Conservation (phyloP, 2,888 invertebrate genomes). For the Agrenia bidenticulata region DNA sequence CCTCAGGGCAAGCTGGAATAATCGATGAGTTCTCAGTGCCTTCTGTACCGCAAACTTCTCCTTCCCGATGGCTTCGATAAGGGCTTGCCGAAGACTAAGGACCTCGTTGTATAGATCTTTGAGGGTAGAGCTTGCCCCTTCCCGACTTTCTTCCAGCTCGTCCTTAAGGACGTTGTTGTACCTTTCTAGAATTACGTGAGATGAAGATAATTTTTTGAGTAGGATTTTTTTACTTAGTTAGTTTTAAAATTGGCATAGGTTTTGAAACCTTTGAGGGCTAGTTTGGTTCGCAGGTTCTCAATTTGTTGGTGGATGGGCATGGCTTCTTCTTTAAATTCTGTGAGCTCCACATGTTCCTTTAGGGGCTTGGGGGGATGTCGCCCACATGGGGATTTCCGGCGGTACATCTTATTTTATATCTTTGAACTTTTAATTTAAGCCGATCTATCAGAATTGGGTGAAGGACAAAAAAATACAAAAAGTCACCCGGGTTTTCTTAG, state of each 20-base stretch:
- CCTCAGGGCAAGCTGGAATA: conserved; percentile 32
- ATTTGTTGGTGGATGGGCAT: conserved; percentile 47
- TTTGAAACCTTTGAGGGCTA: conserved; percentile 37
- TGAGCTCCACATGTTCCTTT: neutral
- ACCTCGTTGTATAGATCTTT: conserved; percentile 37
- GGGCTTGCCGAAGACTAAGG: conserved; percentile 21
- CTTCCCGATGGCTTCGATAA: conserved; percentile 40
- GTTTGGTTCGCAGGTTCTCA: conserved; percentile 45
- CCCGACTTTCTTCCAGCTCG: conserved; percentile 37
- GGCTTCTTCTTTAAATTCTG: conserved; percentile 27
- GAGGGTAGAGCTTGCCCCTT: conserved; percentile 27
- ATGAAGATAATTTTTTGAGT: too few species aligned
- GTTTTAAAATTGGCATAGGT: neutral
- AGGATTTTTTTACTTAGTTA: too few species aligned
- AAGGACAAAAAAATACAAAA: too few species aligned
- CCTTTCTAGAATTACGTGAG: conserved; percentile 24
- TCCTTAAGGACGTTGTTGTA: conserved; percentile 45
- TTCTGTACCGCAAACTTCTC: conserved; percentile 47
- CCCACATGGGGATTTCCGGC: too few species aligned
- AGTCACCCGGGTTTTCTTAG: too few species aligned
- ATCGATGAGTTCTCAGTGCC: conserved; percentile 42
- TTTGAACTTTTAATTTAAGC: too few species aligned
- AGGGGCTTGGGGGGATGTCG: too few species aligned
- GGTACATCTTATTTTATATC: too few species aligned
- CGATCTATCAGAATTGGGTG: too few species aligned